Conservation (phyloP, 2,888 invertebrate genomes). For the Lampropteryx suffumata region DNA sequence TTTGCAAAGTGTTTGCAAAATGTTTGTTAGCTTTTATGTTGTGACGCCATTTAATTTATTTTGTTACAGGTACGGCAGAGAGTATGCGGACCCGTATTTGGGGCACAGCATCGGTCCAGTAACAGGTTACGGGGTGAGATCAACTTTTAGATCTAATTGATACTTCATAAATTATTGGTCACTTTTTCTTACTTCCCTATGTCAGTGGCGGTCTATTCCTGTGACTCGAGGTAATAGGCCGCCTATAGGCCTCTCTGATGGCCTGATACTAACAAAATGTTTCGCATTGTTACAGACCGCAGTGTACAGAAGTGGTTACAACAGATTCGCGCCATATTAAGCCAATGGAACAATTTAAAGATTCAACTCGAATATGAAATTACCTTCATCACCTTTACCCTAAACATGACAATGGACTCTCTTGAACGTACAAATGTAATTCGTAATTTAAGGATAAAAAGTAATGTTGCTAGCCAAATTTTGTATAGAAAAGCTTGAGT, state of each 20-base stretch:
- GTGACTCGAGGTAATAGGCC: too few relatives aligned
- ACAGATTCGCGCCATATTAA: slow-evolving; percentile 96
- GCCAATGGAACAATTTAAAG: slow-evolving; percentile 69
- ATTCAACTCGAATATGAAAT: slow-evolving; percentile 75
- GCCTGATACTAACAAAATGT: slow-evolving; percentile 5
- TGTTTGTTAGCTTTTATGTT: too few relatives aligned
- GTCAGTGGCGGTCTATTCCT: too few relatives aligned
- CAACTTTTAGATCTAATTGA: slow-evolving; percentile 4
- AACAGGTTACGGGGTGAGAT: slow-evolving; percentile 96
- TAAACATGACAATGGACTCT: slow-evolving; percentile 82
- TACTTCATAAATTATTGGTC: neutral
- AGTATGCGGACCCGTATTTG: slow-evolving; percentile 96
- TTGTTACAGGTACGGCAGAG: slow-evolving; percentile 89
- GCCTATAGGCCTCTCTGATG: too few relatives aligned
- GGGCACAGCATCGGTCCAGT: slow-evolving; percentile 98
- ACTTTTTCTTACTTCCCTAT: too few relatives aligned
- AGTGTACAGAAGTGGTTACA: slow-evolving; percentile 96
- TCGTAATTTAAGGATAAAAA: slow-evolving; percentile 68
- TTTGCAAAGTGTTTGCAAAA: too few relatives aligned
- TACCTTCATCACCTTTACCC: slow-evolving; percentile 69
- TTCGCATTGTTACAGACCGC: slow-evolving; percentile 87
- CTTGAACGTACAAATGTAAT: slow-evolving; percentile 81
- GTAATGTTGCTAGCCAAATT: slow-evolving; percentile 74
- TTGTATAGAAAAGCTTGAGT: slow-evolving; percentile 68
- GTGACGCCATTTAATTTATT: slow-evolving; percentile 3